Evolutionary conservation across 2,113 vertebrate species (phyloP).

Genomic region (Danionella cerebrum): DNA sequence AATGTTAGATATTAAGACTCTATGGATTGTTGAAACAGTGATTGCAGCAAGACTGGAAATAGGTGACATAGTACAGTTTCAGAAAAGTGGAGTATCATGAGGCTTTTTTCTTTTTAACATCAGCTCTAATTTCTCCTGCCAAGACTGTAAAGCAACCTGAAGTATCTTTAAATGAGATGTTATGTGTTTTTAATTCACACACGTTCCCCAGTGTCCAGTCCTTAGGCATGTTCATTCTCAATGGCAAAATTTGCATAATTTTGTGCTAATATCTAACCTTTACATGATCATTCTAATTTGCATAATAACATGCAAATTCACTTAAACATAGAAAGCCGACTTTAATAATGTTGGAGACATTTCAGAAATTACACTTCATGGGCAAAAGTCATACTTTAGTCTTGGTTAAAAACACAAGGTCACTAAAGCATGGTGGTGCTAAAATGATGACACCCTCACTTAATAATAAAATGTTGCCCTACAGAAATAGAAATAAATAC

Average conservation of each 20-base stretch:
- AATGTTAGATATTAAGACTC: too few species aligned
- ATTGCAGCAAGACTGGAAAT: too few species aligned
- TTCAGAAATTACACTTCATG: too few species aligned
- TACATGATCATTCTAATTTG: slow-evolving; percentile 9
- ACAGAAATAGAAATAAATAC: not conserved
- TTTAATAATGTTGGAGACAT: too few species aligned
- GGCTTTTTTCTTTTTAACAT: too few species aligned
- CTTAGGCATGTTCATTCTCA: not conserved
- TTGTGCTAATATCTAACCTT: slow-evolving; percentile 4
- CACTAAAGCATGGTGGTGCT: too few species aligned
- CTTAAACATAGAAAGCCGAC: not conserved
- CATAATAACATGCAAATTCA: slow-evolving; percentile 17
- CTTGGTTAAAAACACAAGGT: too few species aligned
- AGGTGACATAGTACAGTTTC: too few species aligned
- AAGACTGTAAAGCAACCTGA: not conserved
- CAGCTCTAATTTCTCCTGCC: not conserved
- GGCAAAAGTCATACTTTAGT: too few species aligned
- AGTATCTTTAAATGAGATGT: not conserved
- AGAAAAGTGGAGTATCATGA: too few species aligned
- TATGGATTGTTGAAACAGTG: too few species aligned
- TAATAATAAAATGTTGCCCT: not conserved
- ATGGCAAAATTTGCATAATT: slow-evolving; percentile 15
- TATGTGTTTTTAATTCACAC: not conserved
- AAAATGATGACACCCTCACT: not conserved
- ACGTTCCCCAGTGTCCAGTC: not conserved